Evolutionary conservation across 2,888 invertebrate genomes (phyloP).

Genomic region (Mesorhabditis spiculigera): DNA sequence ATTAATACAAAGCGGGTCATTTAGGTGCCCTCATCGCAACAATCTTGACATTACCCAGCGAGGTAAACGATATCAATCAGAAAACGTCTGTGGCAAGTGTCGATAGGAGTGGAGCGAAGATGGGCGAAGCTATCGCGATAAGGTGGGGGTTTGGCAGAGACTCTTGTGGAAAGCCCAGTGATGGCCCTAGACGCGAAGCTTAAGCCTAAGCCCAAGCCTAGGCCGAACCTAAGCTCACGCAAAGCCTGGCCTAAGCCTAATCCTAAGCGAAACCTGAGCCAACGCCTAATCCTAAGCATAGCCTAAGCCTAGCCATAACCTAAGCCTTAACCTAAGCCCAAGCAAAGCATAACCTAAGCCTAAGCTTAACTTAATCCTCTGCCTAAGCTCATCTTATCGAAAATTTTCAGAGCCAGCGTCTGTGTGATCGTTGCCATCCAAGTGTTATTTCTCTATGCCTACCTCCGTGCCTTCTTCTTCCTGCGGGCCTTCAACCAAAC

Average conservation of each 20-base stretch:
- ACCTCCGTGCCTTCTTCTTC: constrained; percentile 1
- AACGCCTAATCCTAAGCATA: no score
- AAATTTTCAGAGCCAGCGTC: background rate
- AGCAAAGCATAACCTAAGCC: no score
- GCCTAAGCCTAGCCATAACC: no score
- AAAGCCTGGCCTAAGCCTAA: no score
- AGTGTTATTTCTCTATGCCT: constrained; percentile 1
- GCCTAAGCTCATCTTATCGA: background rate
- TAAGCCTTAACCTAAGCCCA: no score
- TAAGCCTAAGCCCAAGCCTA: no score
- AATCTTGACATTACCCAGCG: background rate
- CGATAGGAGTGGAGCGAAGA: background rate
- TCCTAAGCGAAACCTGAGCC: no score
- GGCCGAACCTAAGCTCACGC: no score
- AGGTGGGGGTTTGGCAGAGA: background rate
- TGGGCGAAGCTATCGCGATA: constrained; percentile 3
- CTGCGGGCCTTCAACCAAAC: background rate
- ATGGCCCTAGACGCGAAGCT: no score
- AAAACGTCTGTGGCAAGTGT: background rate
- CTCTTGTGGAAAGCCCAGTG: no score
- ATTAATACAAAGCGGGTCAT: background rate
- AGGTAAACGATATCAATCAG: constrained; percentile 5
- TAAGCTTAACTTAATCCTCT: no score
- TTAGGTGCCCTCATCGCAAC: background rate
- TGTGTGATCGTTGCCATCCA: background rate